Evolutionary conservation across 2,797 vertebrate species (phyloP).

Genomic region (Acestrorhynchus altus): DNA sequence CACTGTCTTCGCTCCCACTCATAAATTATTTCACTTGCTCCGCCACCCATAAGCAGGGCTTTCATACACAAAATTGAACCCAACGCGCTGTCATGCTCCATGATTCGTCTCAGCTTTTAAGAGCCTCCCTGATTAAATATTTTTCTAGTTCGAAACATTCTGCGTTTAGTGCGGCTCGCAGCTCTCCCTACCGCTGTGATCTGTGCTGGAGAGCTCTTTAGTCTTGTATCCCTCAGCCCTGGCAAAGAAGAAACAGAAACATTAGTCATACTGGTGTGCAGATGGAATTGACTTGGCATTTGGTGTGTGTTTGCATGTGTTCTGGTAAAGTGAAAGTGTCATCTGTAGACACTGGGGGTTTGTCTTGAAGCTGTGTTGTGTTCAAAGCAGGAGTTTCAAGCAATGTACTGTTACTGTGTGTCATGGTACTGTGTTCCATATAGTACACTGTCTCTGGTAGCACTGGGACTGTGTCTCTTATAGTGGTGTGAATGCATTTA

Average conservation of each 20-base stretch:
- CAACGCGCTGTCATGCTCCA: slow-evolving; percentile 23
- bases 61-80: slow-evolving; percentile 27
- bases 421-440: slow-evolving; percentile 23
- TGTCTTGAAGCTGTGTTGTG: slow-evolving; percentile 59
- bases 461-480: background rate
- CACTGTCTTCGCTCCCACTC: slow-evolving; percentile 30
- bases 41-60: slow-evolving; percentile 39
- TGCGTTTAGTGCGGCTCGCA: slow-evolving; percentile 17
- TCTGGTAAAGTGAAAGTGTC: slow-evolving; percentile 18
- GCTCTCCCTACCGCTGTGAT: slow-evolving; percentile 40
- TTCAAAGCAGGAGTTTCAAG: slow-evolving; percentile 44
- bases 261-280: background rate
- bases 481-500: background rate
- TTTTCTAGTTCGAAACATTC: slow-evolving; percentile 23
- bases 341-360: background rate
- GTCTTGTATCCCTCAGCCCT: slow-evolving; percentile 15
- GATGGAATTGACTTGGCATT: background rate
- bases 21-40: slow-evolving; percentile 44
- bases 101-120: slow-evolving; percentile 32
- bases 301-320: slow-evolving; percentile 10
- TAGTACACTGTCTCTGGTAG: background rate
- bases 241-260: slow-evolving; percentile 11
- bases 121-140: slow-evolving; percentile 40
- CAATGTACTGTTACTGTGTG: slow-evolving; percentile 37
- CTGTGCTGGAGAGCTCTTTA: slow-evolving; percentile 31